Percentiles rank a stretch among this genome's conserved stretches.
phyloP scores from a whole-genome alignment of 2,797 vertebrate species.

The Sebastes baramenuke region DNA sequence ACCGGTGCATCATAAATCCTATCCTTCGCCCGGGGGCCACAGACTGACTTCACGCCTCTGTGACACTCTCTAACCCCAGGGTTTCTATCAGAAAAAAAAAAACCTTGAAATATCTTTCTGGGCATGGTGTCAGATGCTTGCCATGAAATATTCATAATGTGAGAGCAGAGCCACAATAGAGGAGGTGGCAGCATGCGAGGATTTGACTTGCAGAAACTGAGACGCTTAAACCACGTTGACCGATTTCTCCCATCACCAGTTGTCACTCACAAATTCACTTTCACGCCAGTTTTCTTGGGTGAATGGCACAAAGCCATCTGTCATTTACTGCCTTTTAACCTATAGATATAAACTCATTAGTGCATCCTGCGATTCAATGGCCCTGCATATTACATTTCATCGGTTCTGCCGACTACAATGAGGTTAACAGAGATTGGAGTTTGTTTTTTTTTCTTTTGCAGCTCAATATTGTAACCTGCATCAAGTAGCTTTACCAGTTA shows the following conservation, averaged over 20 bases:
- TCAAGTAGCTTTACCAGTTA: not conserved
- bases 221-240: conserved; percentile 69
- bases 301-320: conserved; percentile 50
- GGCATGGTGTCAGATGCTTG: conserved; percentile 79
- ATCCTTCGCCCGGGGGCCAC: conserved; percentile 60
- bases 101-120: conserved; percentile 76
- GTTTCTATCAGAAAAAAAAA: conserved; percentile 71
- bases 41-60: conserved; percentile 74
- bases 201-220: conserved; percentile 79
- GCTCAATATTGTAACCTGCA: not conserved
- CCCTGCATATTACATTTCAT: conserved; percentile 19
- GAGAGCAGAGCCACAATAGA: conserved; percentile 77
- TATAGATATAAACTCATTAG: conserved; percentile 29
- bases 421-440: conserved; percentile 4
- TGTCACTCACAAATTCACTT: conserved; percentile 74
- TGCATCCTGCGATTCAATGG: not conserved
- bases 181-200: conserved; percentile 66
- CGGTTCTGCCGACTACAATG: conserved; percentile 1
- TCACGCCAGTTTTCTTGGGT: conserved; percentile 52
- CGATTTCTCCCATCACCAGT: conserved; percentile 66
- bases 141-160: conserved; percentile 82
- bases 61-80: conserved; percentile 79
- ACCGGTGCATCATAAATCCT: conserved; percentile 67
- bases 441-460: not conserved
- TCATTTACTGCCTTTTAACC: conserved; percentile 54